Percentiles rank a stretch among this genome's conserved stretches.
Conservation (phyloP, 2,888 invertebrate species). For the Metallyticus violacea region DNA sequence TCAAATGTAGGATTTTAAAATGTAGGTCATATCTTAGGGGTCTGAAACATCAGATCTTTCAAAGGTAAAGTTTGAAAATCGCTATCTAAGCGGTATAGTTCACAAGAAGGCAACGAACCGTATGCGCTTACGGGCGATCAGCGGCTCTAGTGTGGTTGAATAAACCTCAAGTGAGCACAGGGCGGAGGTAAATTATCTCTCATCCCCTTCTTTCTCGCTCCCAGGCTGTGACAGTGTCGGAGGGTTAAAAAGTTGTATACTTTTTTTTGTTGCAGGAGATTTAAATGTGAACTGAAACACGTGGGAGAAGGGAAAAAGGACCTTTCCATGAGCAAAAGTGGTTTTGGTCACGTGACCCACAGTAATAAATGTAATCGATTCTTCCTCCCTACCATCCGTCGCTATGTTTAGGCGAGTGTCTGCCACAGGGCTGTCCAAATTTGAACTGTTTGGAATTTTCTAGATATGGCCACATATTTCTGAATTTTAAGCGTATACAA, state of each 20-base stretch:
- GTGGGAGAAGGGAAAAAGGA: not conserved
- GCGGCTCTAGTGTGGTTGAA: not conserved
- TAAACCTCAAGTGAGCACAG: not conserved
- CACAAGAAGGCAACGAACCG: too few species aligned
- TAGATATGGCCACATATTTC: too few species aligned
- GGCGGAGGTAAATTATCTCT: not conserved
- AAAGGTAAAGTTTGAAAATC: too few species aligned
- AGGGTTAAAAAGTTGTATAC: not conserved
- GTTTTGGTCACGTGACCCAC: not conserved
- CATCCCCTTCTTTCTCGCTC: not conserved
- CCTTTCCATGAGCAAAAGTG: not conserved
- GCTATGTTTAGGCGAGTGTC: not conserved
- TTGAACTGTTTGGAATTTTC: too few species aligned
- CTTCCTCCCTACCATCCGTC: not conserved
- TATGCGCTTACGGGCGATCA: not conserved
- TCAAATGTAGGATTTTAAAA: too few species aligned
- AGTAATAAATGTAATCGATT: not conserved
- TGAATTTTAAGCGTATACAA: too few species aligned
- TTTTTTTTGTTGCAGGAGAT: not conserved
- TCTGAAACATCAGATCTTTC: too few species aligned
- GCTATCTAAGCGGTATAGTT: too few species aligned
- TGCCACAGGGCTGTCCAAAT: not conserved
- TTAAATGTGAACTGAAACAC: not conserved
- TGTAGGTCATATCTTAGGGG: too few species aligned
- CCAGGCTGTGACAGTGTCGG: not conserved